Percentiles rank a stretch among this genome's conserved stretches.
Conservation (phyloP, 2,888 invertebrate species). For the Amaurobius ferox region DNA sequence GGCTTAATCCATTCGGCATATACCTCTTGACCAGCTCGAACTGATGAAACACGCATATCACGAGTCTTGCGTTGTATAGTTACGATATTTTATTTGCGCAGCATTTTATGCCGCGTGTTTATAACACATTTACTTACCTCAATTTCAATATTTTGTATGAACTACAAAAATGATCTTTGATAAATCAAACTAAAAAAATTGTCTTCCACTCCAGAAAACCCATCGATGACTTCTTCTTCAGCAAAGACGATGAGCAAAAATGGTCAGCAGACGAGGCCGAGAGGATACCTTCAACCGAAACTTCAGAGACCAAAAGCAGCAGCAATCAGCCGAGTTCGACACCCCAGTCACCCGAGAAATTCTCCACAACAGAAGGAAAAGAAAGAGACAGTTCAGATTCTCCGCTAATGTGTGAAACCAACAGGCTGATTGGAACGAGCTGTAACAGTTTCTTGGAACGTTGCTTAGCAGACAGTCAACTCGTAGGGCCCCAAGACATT, state of each 20-base stretch:
- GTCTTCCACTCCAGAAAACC: slow-evolving; percentile 27
- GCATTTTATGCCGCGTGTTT: too few relatives aligned
- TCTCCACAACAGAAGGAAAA: not conserved
- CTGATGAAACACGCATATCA: too few relatives aligned
- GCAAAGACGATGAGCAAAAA: slow-evolving; percentile 34
- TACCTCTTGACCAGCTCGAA: too few relatives aligned
- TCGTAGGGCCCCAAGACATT: slow-evolving; percentile 10
- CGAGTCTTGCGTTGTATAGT: too few relatives aligned
- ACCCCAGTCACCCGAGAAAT: slow-evolving; percentile 9
- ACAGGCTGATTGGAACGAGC: slow-evolving; percentile 1
- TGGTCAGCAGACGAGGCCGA: slow-evolving; percentile 16
- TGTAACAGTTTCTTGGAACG: slow-evolving; percentile 48
- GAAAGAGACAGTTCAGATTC: slow-evolving; percentile 16
- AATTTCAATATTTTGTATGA: too few relatives aligned
- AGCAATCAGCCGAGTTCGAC: not conserved
- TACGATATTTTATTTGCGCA: too few relatives aligned
- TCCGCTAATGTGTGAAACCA: slow-evolving; percentile 23
- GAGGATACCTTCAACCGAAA: not conserved
- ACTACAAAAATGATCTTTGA: too few relatives aligned
- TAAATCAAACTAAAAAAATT: too few relatives aligned
- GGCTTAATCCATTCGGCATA: too few relatives aligned
- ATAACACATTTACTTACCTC: too few relatives aligned
- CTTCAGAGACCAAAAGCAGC: too few relatives aligned
- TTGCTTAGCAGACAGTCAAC: slow-evolving; percentile 22
- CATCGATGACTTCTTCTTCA: slow-evolving; percentile 52